Conservation (phyloP, 2,888 invertebrate genomes). For the Xestoiulus laeticollis region DNA sequence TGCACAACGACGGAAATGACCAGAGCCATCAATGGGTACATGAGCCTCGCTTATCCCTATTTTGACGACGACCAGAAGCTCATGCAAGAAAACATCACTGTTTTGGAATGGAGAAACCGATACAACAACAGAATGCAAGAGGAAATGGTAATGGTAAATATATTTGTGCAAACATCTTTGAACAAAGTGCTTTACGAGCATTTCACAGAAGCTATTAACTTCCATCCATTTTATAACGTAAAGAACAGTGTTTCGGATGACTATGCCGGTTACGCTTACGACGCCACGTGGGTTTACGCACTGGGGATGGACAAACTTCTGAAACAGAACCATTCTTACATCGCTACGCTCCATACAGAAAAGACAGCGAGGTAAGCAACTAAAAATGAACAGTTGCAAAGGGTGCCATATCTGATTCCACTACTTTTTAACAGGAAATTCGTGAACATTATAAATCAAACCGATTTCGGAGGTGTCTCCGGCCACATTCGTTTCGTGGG, state of each 20-base stretch:
- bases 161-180: too few relatives aligned
- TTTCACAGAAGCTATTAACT: background rate
- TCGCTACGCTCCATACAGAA: slow-evolving; percentile 60
- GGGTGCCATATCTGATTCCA: too few relatives aligned
- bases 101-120: slow-evolving; percentile 71
- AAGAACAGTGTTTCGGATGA: slow-evolving; percentile 66
- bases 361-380: slow-evolving; percentile 57
- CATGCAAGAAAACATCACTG: slow-evolving; percentile 73
- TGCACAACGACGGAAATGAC: slow-evolving; percentile 74
- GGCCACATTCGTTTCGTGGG: slow-evolving; percentile 77
- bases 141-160: slow-evolving; percentile 53
- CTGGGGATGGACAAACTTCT: slow-evolving; percentile 74
- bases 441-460: slow-evolving; percentile 72
- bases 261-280: slow-evolving; percentile 81
- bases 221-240: slow-evolving; percentile 38
- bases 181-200: too few relatives aligned
- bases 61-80: slow-evolving; percentile 71
- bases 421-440: slow-evolving; percentile 68
- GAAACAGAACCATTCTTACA: slow-evolving; percentile 68
- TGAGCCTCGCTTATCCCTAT: slow-evolving; percentile 73
- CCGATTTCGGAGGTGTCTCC: slow-evolving; percentile 78
- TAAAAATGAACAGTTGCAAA: too few relatives aligned
- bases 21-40: slow-evolving; percentile 77
- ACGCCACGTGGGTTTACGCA: slow-evolving; percentile 84
- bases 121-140: slow-evolving; percentile 62